Conservation (phyloP, 2,888 invertebrate genomes). For the Tachina lurida region DNA sequence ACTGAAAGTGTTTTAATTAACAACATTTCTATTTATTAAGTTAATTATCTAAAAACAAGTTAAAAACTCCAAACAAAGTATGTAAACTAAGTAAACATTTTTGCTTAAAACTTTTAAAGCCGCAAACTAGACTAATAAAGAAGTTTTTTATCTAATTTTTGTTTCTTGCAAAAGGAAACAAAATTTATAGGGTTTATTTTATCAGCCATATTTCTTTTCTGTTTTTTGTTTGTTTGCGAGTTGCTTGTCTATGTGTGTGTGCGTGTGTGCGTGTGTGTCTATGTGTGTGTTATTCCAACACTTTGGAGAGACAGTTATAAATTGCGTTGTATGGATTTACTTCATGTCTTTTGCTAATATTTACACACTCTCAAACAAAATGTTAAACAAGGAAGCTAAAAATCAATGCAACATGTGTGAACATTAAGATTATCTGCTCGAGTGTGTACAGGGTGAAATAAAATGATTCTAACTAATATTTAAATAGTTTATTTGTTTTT, state of each 20-base stretch:
- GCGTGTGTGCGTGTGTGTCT: background rate
- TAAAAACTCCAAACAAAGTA: background rate
- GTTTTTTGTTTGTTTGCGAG: background rate
- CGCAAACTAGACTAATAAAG: background rate
- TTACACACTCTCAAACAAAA: background rate
- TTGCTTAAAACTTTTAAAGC: background rate
- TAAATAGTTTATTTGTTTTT: background rate
- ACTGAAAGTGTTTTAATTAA: background rate
- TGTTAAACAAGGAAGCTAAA: conserved; percentile 2
- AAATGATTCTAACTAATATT: background rate
- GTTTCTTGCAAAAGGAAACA: background rate
- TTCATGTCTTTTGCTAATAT: conserved; percentile 11
- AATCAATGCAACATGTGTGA: conserved; percentile 31
- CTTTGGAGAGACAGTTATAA: conserved; percentile 10
- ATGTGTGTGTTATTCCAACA: background rate
- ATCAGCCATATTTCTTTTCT: background rate
- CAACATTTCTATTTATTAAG: background rate
- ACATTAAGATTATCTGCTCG: conserved; percentile 3
- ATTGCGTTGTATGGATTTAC: conserved; percentile 12
- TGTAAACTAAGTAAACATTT: background rate
- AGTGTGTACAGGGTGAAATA: background rate
- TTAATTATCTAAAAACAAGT: background rate
- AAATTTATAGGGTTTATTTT: background rate
- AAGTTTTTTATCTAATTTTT: background rate
- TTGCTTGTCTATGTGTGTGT: background rate